Evolutionary conservation across 2,113 vertebrate genomes (phyloP), one percentile per base, ranked within the genome.

Genomic region (Apodemus speciosus): DNA sequence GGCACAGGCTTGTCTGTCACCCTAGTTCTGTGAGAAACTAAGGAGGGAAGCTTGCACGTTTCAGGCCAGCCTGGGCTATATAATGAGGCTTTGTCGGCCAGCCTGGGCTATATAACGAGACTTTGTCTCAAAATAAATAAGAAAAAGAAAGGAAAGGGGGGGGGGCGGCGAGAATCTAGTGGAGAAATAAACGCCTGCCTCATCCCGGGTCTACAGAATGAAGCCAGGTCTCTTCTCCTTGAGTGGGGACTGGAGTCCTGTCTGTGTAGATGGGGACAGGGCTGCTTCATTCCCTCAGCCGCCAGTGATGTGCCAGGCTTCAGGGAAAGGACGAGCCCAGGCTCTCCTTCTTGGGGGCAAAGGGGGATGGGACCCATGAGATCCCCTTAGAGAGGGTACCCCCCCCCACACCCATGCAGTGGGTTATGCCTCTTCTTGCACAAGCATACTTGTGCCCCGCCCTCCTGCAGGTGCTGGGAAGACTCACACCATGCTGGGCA

Each of bases 401-500:
- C 3, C 2, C 3, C 20, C 69, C 6, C 43, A n/a, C 49, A 51
- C 49, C 13, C 32, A 40, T 4, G 20, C 10, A 30, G 25, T 7
- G 4, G 35, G 5, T 23, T 51, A 25, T 20, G 6, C 23, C 35
- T 81, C 43, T 64, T 9, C 8, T 16, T 40, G 15, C 0, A 11
- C 32, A 62, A 27, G 32, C 18, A 30, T 35, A 9, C 25, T 49
- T 66, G 68, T 56, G 77, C 43, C 43, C 58, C 72, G 2, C 64
- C 80, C 66, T 60, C 88, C 62, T 0, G 3, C 93, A 98, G 97
- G 98, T 2, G 87, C 97, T 3, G 98, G 97, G 73, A 98, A 98
- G 96, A 98, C 96, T 1, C 97, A 98, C 85, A 98, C 97, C 0
- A 98, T 98, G 98, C 96, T 98, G 35, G 98, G 98, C 23, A 85